A percentile compares a stretch with the other conserved stretches of the same genome.
These are phyloP conservation scores for Athalia circularis DNA, from an alignment of 2,888 invertebrate species.

Conservation along the genomic window DNA sequence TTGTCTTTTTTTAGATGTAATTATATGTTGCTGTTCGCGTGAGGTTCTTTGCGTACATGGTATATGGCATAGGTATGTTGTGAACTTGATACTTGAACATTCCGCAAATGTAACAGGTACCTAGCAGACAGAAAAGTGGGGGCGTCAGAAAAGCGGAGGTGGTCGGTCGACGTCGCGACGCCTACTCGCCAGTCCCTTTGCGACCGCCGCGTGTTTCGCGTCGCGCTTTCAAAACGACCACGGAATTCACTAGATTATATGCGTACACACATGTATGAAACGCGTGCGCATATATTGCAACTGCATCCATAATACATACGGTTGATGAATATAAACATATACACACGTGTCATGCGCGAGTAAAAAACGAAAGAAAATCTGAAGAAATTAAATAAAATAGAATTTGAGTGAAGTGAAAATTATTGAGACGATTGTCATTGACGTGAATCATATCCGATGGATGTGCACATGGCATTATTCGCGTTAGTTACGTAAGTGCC, in stretches of 20 bases:
- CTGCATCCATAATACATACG: background rate
- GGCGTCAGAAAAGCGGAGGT: slow-evolving; percentile 37
- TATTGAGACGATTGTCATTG: background rate
- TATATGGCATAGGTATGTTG: background rate
- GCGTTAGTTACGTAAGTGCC: slow-evolving; percentile 34
- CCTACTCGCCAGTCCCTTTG: slow-evolving; percentile 44
- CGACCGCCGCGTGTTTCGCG: slow-evolving; percentile 43
- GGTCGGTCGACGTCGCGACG: slow-evolving; percentile 42
- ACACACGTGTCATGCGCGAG: no score
- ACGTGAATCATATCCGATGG: background rate
- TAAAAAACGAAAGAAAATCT: no score
- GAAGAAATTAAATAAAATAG: no score
- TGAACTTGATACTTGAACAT: slow-evolving; percentile 1
- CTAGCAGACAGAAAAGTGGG: slow-evolving; percentile 14
- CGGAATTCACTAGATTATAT: background rate
- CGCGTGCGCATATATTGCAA: background rate
- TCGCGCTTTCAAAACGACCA: slow-evolving; percentile 24
- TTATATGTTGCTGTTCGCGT: no score
- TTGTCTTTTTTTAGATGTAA: no score
- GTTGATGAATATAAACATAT: background rate
- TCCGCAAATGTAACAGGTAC: slow-evolving; percentile 38
- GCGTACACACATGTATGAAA: background rate
- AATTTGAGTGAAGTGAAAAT: background rate
- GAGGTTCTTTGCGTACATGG: no score
- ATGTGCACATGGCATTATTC: background rate